Percentiles rank a stretch among this genome's conserved stretches.
Conservation (phyloP, 2,797 vertebrate species). For the Salmo trutta region DNA sequence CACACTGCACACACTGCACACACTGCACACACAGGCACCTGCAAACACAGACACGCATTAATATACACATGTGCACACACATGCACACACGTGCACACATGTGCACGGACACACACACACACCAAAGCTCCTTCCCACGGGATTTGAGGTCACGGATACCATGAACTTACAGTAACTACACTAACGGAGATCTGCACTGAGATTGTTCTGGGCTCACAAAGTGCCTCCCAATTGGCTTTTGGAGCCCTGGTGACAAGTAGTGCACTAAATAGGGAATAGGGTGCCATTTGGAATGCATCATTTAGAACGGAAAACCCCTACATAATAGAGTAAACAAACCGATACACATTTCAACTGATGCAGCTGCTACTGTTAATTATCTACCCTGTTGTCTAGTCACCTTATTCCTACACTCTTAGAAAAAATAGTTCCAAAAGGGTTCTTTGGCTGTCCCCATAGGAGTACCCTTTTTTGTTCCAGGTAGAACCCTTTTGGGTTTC, state of each 20-base stretch:
- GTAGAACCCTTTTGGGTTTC: too few relatives aligned
- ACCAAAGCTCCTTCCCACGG: not conserved
- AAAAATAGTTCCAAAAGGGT: too few relatives aligned
- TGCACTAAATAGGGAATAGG: not conserved
- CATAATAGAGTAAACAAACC: not conserved
- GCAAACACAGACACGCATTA: conserved; percentile 15
- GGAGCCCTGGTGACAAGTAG: not conserved
- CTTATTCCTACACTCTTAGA: too few relatives aligned
- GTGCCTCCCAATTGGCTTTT: not conserved
- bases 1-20: conserved; percentile 12
- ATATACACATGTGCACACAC: conserved; percentile 10
- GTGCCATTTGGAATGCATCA: not conserved
- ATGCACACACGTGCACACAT: not conserved
- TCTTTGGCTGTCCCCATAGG: too few relatives aligned
- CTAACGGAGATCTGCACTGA: not conserved
- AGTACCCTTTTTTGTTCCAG: too few relatives aligned
- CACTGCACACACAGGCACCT: not conserved
- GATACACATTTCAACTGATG: not conserved
- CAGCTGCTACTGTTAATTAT: not conserved
- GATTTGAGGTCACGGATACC: not conserved
- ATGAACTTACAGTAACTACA: not conserved
- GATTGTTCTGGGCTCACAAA: not conserved
- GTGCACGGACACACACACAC: conserved; percentile 1
- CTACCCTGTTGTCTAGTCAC: not conserved
- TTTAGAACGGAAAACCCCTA: not conserved